These are phyloP conservation scores for Scaptomyza flava DNA, from an alignment of 2,888 invertebrate genomes.

Conservation along the genomic window DNA sequence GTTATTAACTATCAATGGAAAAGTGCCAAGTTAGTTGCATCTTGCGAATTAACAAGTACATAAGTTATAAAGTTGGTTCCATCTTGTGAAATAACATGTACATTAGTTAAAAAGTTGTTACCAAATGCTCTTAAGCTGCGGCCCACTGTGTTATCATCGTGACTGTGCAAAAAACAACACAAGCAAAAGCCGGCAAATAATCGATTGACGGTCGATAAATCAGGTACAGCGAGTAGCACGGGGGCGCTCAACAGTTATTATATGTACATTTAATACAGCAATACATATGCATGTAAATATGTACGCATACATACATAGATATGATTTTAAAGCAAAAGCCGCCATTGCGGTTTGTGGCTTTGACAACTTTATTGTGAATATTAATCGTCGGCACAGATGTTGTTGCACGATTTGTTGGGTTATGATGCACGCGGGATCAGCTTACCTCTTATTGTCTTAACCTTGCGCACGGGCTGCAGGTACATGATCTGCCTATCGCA, in stretches of 20 bases:
- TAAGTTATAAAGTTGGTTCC: constrained; percentile 13
- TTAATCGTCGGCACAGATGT: not conserved
- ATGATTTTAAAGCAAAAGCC: not conserved
- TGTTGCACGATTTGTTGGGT: not conserved
- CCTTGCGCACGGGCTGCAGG: constrained; percentile 56
- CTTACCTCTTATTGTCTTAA: constrained; percentile 54
- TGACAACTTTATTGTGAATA: not conserved
- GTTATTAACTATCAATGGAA: constrained; percentile 2
- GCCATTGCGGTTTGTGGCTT: constrained; percentile 1
- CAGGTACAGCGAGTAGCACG: constrained; percentile 2
- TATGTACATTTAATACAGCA: constrained; percentile 27
- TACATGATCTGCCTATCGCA: constrained; percentile 68
- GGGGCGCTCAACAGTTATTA: constrained; percentile 43
- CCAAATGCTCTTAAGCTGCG: constrained; percentile 13
- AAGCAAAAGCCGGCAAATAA: constrained; percentile 35
- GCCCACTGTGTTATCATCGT: constrained; percentile 15
- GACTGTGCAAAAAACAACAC: constrained; percentile 30
- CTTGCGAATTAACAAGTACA: constrained; percentile 26
- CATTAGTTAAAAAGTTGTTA: constrained; percentile 44
- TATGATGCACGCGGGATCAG: not conserved
- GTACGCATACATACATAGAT: not conserved
- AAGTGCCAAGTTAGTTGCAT: constrained; percentile 1
- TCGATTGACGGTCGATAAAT: constrained; percentile 37
- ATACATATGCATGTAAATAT: not conserved
- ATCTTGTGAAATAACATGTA: constrained; percentile 32